Percentiles rank a stretch among this genome's conserved stretches.
Conservation (phyloP, 2,797 vertebrate species). For the Natrix natrix region DNA sequence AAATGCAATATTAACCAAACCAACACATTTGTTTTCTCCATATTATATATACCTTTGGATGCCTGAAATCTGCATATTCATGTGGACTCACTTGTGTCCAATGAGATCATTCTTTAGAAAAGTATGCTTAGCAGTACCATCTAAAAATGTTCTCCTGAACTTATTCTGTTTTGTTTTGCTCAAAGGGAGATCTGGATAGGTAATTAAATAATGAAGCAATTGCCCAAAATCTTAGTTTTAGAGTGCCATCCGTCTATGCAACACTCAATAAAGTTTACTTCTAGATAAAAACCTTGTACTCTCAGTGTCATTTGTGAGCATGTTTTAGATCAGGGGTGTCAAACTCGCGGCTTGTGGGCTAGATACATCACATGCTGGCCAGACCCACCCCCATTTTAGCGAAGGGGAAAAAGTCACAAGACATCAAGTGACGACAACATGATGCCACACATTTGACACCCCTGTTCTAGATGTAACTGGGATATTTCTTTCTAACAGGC, state of each 20-base stretch:
- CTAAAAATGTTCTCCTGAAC: neutral
- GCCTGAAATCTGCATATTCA: neutral
- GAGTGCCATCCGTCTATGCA: neutral
- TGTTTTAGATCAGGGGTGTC: neutral
- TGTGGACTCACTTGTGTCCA: neutral
- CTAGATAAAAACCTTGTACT: neutral
- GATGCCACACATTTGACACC: too few species aligned
- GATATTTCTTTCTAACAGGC: constrained; percentile 6
- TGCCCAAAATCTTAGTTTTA: neutral
- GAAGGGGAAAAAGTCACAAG: too few species aligned
- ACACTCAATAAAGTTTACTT: neutral
- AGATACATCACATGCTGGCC: too few species aligned
- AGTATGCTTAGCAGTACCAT: neutral
- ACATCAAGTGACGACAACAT: too few species aligned
- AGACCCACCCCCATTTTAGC: too few species aligned
- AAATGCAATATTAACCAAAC: neutral
- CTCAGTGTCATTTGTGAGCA: neutral
- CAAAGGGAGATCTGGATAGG: neutral
- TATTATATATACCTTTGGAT: neutral
- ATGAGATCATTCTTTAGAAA: neutral
- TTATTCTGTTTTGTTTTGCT: neutral
- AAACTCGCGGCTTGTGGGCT: too few species aligned
- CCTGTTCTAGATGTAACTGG: neutral
- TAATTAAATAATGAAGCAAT: neutral
- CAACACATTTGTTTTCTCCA: neutral